A percentile compares a stretch with the other conserved stretches of the same genome.
Conservation (phyloP, 2,888 invertebrate species). For the Hylaea fasciaria region DNA sequence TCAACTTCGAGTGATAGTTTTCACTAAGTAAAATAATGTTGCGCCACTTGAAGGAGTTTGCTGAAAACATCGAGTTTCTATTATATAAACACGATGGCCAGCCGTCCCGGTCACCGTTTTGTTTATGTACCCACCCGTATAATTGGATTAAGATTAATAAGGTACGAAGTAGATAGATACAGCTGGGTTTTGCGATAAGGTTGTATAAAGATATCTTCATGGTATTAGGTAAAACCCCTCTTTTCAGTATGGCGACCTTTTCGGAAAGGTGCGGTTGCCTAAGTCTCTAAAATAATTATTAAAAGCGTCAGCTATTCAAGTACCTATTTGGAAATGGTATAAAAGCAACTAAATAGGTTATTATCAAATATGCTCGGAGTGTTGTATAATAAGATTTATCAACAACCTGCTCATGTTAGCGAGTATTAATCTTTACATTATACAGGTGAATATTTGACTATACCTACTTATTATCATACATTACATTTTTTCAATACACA, state of each 20-base stretch:
- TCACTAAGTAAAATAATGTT: slow-evolving; percentile 29
- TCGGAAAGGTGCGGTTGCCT: slow-evolving; percentile 6
- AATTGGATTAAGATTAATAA: slow-evolving; percentile 37
- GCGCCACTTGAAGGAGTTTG: slow-evolving; percentile 20
- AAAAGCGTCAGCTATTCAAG: neutral
- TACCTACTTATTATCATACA: too few species aligned
- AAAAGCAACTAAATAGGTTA: too few species aligned
- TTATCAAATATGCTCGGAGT: too few species aligned
- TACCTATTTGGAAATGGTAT: too few species aligned
- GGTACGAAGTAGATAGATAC: slow-evolving; percentile 32
- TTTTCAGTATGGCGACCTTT: slow-evolving; percentile 24
- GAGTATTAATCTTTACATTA: too few species aligned
- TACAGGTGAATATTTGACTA: too few species aligned
- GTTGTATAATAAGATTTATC: too few species aligned
- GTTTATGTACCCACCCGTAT: slow-evolving; percentile 35
- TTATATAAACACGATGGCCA: slow-evolving; percentile 28
- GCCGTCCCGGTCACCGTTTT: slow-evolving; percentile 24
- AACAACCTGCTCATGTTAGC: too few species aligned
- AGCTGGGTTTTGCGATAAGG: slow-evolving; percentile 29
- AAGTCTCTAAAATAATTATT: neutral
- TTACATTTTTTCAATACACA: too few species aligned
- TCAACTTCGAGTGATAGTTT: slow-evolving; percentile 19
- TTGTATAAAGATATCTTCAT: slow-evolving; percentile 26
- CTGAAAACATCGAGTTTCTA: slow-evolving; percentile 32
- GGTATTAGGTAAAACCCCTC: slow-evolving; percentile 21